Conservation (phyloP, 2,888 invertebrate species). For the Caenorhabditis sulstoni region DNA sequence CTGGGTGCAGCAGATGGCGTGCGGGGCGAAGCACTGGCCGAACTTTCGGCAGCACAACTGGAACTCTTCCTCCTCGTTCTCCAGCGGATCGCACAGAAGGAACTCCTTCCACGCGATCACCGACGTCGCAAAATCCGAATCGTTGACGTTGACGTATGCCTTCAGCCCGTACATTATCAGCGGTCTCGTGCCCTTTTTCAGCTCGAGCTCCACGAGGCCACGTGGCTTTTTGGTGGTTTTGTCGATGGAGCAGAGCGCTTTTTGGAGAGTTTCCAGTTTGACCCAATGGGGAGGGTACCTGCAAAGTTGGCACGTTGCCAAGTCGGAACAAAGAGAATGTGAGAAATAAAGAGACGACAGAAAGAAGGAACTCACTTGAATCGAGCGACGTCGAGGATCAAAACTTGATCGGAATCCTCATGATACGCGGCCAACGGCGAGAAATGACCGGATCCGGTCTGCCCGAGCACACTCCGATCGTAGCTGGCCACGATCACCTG, state of each 20-base stretch:
- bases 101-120: slow-evolving; percentile 67
- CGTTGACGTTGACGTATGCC: slow-evolving; percentile 66
- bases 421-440: slow-evolving; percentile 81
- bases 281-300: slow-evolving; percentile 81
- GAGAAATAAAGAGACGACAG: too few relatives aligned
- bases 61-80: slow-evolving; percentile 66
- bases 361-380: slow-evolving; percentile 78
- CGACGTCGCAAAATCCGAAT: slow-evolving; percentile 67
- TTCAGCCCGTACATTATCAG: slow-evolving; percentile 71
- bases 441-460: slow-evolving; percentile 81
- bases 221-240: slow-evolving; percentile 70
- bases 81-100: slow-evolving; percentile 59
- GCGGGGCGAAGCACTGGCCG: slow-evolving; percentile 68
- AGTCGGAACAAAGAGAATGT: not conserved
- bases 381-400: slow-evolving; percentile 82
- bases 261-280: slow-evolving; percentile 76
- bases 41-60: slow-evolving; percentile 60
- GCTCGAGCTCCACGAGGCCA: slow-evolving; percentile 54
- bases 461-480: slow-evolving; percentile 79
- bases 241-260: slow-evolving; percentile 81
- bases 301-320: not conserved
- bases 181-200: slow-evolving; percentile 63
- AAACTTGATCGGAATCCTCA: slow-evolving; percentile 76
- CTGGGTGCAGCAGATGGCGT: slow-evolving; percentile 67
- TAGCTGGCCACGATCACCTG: slow-evolving; percentile 80